Evolutionary conservation across 2,888 invertebrate genomes (phyloP).

Genomic region (Oeneis ivallda): DNA sequence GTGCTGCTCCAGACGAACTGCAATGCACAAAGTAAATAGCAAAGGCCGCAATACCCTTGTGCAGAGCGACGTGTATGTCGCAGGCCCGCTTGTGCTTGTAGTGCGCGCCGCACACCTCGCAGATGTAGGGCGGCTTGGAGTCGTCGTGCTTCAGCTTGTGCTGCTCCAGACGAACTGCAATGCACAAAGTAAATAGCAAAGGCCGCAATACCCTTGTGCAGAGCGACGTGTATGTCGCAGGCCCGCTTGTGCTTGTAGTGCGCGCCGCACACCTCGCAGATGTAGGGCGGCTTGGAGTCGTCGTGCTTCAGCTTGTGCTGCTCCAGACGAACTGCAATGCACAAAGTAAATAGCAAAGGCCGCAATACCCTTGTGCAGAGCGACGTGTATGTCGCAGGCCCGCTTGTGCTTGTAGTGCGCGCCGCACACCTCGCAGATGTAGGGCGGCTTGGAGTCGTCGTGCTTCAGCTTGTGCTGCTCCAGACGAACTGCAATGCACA

Average conservation of each 20-base stretch:
- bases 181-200: too few species aligned
- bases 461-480: conserved; percentile 71
- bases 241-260: conserved; percentile 84
- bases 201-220: too few species aligned
- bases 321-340: conserved; percentile 62
- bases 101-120: conserved; percentile 82
- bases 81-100: conserved; percentile 84
- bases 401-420: conserved; percentile 84
- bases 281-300: conserved; percentile 74
- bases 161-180: conserved; percentile 65
- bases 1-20: conserved; percentile 71
- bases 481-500: conserved; percentile 58
- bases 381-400: conserved; percentile 83
- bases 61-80: conserved; percentile 82
- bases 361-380: too few species aligned
- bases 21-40: conserved; percentile 31
- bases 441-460: conserved; percentile 73
- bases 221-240: conserved; percentile 82
- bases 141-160: conserved; percentile 72
- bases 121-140: conserved; percentile 76
- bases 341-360: too few species aligned
- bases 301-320: conserved; percentile 71
- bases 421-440: conserved; percentile 82
- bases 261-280: conserved; percentile 82
- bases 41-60: too few species aligned